These are phyloP conservation scores for Numenius phaeopus DNA, from an alignment of 2,797 vertebrate species.

Conservation along the genomic window DNA sequence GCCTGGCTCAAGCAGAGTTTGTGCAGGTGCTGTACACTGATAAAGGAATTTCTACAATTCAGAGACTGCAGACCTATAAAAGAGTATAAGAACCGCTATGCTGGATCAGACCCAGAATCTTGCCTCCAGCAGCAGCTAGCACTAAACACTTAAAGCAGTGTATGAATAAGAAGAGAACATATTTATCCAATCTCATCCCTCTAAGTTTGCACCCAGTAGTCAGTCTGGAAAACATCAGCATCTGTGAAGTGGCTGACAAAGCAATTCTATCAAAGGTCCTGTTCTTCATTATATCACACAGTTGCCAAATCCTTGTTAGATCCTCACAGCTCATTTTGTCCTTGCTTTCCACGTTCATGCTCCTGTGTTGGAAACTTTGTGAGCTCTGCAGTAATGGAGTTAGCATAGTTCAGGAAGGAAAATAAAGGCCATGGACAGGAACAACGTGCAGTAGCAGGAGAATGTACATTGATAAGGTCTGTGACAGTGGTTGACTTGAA, in stretches of 20 bases:
- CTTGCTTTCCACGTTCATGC: neutral
- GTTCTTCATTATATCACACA: slow-evolving; percentile 12
- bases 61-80: slow-evolving; percentile 19
- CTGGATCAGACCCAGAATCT: slow-evolving; percentile 4
- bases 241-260: slow-evolving; percentile 33
- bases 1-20: neutral
- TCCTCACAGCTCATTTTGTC: slow-evolving; percentile 27
- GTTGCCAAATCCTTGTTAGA: slow-evolving; percentile 43
- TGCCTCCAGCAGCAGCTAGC: neutral
- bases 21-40: slow-evolving; percentile 28
- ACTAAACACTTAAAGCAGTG: neutral
- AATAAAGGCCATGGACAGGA: neutral
- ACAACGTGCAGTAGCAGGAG: neutral
- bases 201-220: slow-evolving; percentile 9
- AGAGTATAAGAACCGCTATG: neutral
- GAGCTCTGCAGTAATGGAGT: neutral
- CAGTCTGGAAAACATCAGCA: slow-evolving; percentile 46
- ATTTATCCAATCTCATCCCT: slow-evolving; percentile 29
- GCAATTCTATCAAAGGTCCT: slow-evolving; percentile 33
- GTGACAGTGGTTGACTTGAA: neutral
- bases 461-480: neutral
- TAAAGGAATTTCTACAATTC: slow-evolving; percentile 28
- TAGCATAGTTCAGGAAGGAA: neutral
- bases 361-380: slow-evolving; percentile 6
- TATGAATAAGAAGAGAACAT: neutral